phyloP scores from a whole-genome alignment of 92 coral and sea anemone genomes.

The Porites lobata region DNA sequence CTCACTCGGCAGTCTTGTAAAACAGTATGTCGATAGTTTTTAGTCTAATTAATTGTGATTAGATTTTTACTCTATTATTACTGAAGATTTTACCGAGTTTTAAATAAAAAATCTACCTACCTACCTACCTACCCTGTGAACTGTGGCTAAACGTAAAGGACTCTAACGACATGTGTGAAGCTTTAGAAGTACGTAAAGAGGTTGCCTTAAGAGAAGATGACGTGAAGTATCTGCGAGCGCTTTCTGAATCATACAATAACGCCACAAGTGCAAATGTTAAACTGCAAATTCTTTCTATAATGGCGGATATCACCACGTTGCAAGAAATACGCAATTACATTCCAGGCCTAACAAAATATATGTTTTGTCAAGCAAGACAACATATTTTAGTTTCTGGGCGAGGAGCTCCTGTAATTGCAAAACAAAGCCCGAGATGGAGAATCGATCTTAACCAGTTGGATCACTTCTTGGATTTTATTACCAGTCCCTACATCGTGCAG shows the following conservation, averaged over 20 bases:
- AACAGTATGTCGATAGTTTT: too few species aligned
- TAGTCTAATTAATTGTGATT: too few species aligned
- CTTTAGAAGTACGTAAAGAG: neutral
- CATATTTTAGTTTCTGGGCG: constrained; percentile 41
- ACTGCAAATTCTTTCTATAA: constrained; percentile 46
- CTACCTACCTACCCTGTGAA: too few species aligned
- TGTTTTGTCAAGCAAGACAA: constrained; percentile 22
- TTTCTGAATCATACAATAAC: constrained; percentile 53
- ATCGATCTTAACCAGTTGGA: constrained; percentile 43
- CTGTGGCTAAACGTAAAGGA: constrained; percentile 12
- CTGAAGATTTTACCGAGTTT: too few species aligned
- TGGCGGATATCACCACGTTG: constrained; percentile 40
- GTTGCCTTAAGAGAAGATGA: neutral
- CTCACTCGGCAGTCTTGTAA: too few species aligned
- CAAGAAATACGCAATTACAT: constrained; percentile 21
- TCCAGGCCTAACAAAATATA: constrained; percentile 36
- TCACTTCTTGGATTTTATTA: constrained; percentile 58
- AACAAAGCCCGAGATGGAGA: constrained; percentile 12
- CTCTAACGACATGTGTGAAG: constrained; percentile 17
- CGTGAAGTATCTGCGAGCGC: constrained; percentile 28
- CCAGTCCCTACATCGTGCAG: constrained; percentile 65
- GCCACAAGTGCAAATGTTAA: constrained; percentile 39
- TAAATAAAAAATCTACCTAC: too few species aligned
- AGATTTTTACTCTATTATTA: too few species aligned
- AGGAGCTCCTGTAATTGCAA: constrained; percentile 18